A percentile compares a stretch with the other conserved stretches of the same genome.
Evolutionary conservation across 2,888 invertebrate genomes (phyloP).

Genomic region (Pediacus dermestoides): DNA sequence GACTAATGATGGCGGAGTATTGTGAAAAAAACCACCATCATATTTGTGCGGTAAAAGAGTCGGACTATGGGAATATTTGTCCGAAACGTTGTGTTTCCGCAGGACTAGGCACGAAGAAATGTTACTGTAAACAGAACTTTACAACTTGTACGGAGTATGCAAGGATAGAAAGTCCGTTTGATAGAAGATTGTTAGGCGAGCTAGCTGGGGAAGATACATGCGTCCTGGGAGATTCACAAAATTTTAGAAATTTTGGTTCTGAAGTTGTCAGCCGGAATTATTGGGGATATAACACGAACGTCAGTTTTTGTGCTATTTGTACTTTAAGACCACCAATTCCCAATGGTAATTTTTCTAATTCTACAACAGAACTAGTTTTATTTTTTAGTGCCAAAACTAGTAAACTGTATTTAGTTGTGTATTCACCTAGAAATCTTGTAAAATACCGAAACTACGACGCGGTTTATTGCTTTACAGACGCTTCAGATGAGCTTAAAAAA

Average conservation of each 20-base stretch:
- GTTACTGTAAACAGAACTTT: conserved; percentile 28
- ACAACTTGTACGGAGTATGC: conserved; percentile 18
- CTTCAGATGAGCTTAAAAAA: conserved; percentile 52
- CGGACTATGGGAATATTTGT: conserved; percentile 24
- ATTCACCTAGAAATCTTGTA: conserved; percentile 56
- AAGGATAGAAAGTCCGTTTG: conserved; percentile 15
- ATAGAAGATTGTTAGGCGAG: conserved; percentile 21
- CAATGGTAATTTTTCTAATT: conserved; percentile 5
- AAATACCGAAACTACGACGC: conserved; percentile 52
- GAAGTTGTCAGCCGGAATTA: conserved; percentile 16
- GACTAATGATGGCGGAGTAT: conserved; percentile 19
- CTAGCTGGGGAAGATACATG: conserved; percentile 25
- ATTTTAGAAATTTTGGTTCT: too few relatives aligned
- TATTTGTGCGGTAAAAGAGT: conserved; percentile 20
- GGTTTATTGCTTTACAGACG: conserved; percentile 61
- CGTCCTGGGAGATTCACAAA: conserved; percentile 16
- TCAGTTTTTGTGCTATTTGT: conserved; percentile 28
- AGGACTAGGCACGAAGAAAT: conserved; percentile 24
- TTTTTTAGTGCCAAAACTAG: conserved; percentile 28
- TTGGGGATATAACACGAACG: conserved; percentile 20
- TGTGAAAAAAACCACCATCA: conserved; percentile 21
- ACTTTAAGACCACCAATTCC: too few relatives aligned
- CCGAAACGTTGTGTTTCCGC: conserved; percentile 26
- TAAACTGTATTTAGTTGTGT: conserved; percentile 51
- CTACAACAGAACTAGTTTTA: conserved; percentile 26